Evolutionary conservation across 2,888 invertebrate species (phyloP).

Genomic region (Mantis religiosa): DNA sequence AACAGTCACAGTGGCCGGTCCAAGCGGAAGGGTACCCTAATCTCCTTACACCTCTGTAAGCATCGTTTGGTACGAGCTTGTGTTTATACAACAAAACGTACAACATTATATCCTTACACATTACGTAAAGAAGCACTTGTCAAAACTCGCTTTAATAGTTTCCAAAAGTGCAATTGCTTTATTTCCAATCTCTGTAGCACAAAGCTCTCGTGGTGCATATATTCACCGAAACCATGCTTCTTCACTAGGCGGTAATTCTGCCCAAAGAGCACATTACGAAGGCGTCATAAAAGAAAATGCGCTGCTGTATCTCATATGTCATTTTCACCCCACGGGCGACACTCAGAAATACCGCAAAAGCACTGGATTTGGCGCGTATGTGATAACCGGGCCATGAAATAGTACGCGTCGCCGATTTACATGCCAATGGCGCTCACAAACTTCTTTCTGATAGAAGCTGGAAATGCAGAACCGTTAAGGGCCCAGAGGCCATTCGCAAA

Average conservation of each 20-base stretch:
- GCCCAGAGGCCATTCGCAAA: not conserved
- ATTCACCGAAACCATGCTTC: not conserved
- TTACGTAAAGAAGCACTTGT: too few relatives aligned
- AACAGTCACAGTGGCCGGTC: too few relatives aligned
- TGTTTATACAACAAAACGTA: too few relatives aligned
- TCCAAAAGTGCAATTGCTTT: not conserved
- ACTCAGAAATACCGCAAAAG: not conserved
- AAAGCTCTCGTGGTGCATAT: not conserved
- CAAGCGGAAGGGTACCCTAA: too few relatives aligned
- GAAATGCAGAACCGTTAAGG: not conserved
- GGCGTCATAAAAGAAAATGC: not conserved
- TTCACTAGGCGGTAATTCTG: not conserved
- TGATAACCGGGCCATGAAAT: not conserved
- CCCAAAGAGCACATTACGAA: not conserved
- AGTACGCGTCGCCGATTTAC: not conserved
- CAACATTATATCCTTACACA: too few relatives aligned
- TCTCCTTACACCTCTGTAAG: too few relatives aligned
- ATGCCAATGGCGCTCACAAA: not conserved
- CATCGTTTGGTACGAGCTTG: too few relatives aligned
- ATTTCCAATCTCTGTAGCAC: not conserved
- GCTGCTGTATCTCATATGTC: not conserved
- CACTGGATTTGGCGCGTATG: not conserved
- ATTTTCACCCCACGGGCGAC: not conserved
- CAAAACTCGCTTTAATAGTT: too few relatives aligned
- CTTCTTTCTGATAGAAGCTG: not conserved